Conservation (phyloP, 2,888 invertebrate genomes). For the Andrena bucephala region DNA sequence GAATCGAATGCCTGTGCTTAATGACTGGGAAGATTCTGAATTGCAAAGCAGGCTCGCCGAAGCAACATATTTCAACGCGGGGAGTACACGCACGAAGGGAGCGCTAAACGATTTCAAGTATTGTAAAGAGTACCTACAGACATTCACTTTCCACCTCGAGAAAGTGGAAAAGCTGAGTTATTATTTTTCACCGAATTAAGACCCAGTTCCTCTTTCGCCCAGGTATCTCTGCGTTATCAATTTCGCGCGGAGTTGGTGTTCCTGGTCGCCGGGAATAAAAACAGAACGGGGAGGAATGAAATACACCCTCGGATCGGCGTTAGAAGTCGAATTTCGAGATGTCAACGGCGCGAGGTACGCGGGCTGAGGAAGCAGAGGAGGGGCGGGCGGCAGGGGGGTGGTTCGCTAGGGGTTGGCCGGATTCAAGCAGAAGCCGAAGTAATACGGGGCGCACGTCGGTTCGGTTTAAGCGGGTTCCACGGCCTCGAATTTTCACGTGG, state of each 20-base stretch:
- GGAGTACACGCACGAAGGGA: too few relatives aligned
- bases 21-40: background rate
- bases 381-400: background rate
- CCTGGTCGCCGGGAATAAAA: conserved; percentile 4
- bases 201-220: background rate
- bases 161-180: background rate
- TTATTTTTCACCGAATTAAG: background rate
- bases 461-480: conserved; percentile 51
- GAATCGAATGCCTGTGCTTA: background rate
- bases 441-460: conserved; percentile 40
- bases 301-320: conserved; percentile 2
- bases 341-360: conserved; percentile 14
- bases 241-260: background rate
- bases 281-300: background rate
- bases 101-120: too few relatives aligned
- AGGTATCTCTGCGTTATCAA: background rate
- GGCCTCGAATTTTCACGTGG: conserved; percentile 54
- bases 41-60: too few relatives aligned
- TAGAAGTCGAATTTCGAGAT: conserved; percentile 26
- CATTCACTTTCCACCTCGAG: too few relatives aligned
- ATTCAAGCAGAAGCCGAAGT: conserved; percentile 18
- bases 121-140: too few relatives aligned
- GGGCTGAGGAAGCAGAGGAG: background rate
- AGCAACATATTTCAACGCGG: too few relatives aligned
- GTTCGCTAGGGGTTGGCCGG: background rate